phyloP scores from a whole-genome alignment of 2,113 vertebrate genomes.

The Opisthocomus hoazin region DNA sequence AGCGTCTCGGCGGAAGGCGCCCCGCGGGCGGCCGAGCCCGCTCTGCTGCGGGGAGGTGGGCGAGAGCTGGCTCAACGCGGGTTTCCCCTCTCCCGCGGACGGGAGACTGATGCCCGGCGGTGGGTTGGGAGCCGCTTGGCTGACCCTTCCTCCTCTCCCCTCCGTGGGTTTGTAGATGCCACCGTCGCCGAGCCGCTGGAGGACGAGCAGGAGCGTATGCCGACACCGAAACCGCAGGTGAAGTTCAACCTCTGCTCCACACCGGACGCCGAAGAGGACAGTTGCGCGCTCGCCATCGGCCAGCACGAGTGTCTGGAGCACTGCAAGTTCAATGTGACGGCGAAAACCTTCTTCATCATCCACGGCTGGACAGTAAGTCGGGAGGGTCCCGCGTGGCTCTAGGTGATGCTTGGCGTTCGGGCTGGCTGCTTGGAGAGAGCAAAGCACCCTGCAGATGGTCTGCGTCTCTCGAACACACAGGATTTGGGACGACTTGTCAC shows the following conservation, averaged over 20 bases:
- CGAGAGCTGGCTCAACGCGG: neutral
- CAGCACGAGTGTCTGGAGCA: conserved; percentile 64
- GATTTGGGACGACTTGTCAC: no score
- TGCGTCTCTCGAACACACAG: rapidly evolving
- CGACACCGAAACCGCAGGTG: conserved; percentile 2
- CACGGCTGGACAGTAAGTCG: conserved; percentile 91
- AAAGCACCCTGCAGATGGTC: rapidly evolving
- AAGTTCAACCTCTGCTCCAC: conserved; percentile 79
- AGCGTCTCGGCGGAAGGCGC: neutral
- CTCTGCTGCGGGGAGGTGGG: neutral
- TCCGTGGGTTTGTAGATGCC: no score
- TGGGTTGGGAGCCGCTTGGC: neutral
- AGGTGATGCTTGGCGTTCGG: rapidly evolving
- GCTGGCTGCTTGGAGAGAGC: rapidly evolving
- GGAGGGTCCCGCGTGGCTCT: rapidly evolving
- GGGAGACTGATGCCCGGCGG: no score
- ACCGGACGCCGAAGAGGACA: conserved; percentile 71
- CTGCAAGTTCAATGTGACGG: conserved; percentile 85
- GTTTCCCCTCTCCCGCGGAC: no score
- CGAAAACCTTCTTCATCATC: conserved; percentile 91
- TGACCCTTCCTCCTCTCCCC: neutral
- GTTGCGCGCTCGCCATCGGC: conserved; percentile 75
- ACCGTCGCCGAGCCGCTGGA: neutral
- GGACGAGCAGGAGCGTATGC: neutral
- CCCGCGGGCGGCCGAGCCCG: no score